These are phyloP conservation scores for Heliothis virescens DNA, from an alignment of 1,140 invertebrate genomes.

Conservation along the genomic window DNA sequence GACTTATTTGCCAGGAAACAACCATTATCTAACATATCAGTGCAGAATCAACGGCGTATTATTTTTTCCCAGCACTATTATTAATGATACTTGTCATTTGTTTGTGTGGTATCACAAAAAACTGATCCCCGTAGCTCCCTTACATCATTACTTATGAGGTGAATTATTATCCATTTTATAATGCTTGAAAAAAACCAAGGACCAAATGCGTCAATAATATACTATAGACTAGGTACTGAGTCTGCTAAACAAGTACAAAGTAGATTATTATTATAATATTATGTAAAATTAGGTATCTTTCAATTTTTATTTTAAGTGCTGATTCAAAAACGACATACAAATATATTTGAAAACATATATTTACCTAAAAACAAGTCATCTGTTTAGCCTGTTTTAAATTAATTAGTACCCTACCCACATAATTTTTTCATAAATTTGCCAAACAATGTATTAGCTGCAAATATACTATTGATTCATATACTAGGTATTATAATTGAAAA, in stretches of 20 bases:
- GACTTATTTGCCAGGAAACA: not conserved
- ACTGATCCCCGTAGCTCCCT: conserved; percentile 8
- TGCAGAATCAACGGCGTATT: conserved; percentile 13
- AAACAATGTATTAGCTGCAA: too few relatives aligned
- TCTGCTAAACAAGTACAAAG: not conserved
- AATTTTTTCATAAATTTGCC: too few relatives aligned
- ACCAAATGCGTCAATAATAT: not conserved
- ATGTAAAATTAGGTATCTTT: not conserved
- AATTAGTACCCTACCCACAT: too few relatives aligned
- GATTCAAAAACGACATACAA: too few relatives aligned
- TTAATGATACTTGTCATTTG: not conserved
- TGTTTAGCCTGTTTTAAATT: too few relatives aligned
- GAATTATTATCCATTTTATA: conserved; percentile 3
- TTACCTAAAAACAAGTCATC: too few relatives aligned
- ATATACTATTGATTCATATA: too few relatives aligned
- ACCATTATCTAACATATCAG: not conserved
- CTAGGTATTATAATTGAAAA: too few relatives aligned
- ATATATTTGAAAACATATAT: too few relatives aligned
- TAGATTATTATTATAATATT: not conserved
- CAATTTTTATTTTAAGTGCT: too few relatives aligned
- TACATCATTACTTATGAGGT: conserved; percentile 20
- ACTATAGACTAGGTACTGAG: not conserved
- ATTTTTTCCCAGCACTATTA: not conserved
- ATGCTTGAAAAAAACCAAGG: conserved; percentile 1
- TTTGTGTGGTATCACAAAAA: not conserved